Base-by-base conservation (phyloP, 2,888 invertebrate species). In the Chironomus riparius region DNA sequence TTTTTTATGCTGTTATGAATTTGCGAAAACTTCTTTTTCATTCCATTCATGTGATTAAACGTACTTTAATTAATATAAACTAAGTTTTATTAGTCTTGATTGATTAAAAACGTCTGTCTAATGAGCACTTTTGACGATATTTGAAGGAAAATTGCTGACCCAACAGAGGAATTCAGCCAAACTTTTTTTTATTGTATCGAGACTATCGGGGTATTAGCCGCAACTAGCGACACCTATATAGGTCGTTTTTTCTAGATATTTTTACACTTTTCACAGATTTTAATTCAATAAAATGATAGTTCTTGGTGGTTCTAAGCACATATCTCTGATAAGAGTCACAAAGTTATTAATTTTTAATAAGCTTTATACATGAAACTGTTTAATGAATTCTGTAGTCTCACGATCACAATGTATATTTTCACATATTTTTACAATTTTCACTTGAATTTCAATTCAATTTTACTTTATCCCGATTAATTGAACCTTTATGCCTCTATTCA, bases 111-210 rank as follows among this genome's bases (percentile, higher is more conserved):
- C 13, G 65, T 65, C 24, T 24, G 4, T 65, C 38, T 10, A 38
- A 38, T 38, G 38, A 38, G 38, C 38, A 38, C 38, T 21, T 24
- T 24, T 24, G 65, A 4, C 13, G 21, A 24, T 13, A 12, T 24
- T 65, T 65, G 65, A 65, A 13, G 65, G 24, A 65, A 65, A 13
- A 65, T 65, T 65, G 65, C 70, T 70, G 70, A 28, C 50, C 61
- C n/a, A 71, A 50, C 38, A 56, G 71, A 61, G 22, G 71, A 71
- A 71, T 56, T 71, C 61, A 71, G 50, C 71, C 50, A 24, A 50
- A 47, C 48, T 22, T 70, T 71, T 71, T 56, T 71, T 71, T 71
- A 71, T 71, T 71, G 28, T 21, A 65, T 65, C 71, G 71, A 71
- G 71, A 71, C 71, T 71, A 71, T n/a, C 56, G 71, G 61, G 47